Evolutionary conservation across 2,113 vertebrate genomes (phyloP).

Genomic region (Amazona vittata): DNA sequence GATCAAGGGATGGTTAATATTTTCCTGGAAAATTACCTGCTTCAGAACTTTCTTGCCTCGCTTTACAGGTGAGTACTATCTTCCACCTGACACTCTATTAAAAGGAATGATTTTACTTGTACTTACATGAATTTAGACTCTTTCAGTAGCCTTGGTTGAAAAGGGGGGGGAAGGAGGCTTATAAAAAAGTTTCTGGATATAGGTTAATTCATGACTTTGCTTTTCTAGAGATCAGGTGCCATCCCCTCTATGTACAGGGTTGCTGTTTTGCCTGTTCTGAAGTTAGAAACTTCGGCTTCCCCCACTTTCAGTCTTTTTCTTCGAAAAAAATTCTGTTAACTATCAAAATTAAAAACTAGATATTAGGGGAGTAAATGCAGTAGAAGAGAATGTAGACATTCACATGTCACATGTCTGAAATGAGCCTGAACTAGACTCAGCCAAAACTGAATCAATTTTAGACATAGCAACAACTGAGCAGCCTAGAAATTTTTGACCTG

Average conservation of each 20-base stretch:
- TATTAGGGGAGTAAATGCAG: neutral
- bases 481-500: neutral
- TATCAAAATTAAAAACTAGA: neutral
- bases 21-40: neutral
- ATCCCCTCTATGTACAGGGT: neutral
- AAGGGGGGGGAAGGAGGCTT: accelerated
- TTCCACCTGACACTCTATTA: neutral
- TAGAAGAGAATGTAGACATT: neutral
- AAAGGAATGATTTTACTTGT: neutral
- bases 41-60: neutral
- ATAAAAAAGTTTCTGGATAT: neutral
- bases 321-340: neutral
- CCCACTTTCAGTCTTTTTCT: neutral
- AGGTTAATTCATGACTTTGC: neutral
- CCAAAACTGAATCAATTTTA: neutral
- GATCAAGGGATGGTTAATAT: neutral
- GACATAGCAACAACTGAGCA: neutral
- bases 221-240: neutral
- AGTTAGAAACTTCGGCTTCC: neutral
- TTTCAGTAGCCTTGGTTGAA: neutral
- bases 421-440: neutral
- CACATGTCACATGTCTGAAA: neutral
- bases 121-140: neutral
- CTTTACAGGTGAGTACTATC: neutral
- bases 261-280: neutral